Percentiles rank a stretch among this genome's conserved stretches.
phyloP scores from a whole-genome alignment of 2,113 vertebrate genomes.

The Pterocles burchelli region DNA sequence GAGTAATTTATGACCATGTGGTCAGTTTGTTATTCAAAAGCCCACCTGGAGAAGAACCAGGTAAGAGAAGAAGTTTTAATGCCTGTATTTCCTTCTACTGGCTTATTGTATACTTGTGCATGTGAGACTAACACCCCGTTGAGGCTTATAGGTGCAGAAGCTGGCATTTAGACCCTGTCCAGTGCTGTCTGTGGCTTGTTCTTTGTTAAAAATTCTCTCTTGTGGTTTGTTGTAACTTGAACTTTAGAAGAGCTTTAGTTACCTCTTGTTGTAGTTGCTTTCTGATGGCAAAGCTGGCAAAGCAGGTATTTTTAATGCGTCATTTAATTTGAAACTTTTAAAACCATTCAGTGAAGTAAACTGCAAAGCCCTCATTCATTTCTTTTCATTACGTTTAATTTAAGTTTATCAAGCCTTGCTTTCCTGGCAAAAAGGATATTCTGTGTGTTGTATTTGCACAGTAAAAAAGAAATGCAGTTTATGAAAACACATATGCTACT shows the following conservation, averaged over 20 bases:
- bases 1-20: background rate
- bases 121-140: background rate
- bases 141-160: background rate
- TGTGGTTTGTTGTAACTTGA: background rate
- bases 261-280: background rate
- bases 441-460: background rate
- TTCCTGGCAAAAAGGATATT: background rate
- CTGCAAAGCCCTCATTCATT: background rate
- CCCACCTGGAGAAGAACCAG: background rate
- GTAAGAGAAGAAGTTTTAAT: background rate
- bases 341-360: background rate
- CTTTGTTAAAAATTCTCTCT: background rate
- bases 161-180: background rate
- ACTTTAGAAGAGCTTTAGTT: background rate
- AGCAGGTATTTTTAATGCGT: background rate
- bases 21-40: background rate
- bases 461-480: background rate
- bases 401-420: background rate
- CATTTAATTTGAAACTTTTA: background rate
- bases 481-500: background rate
- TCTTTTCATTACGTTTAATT: slow-evolving; percentile 26
- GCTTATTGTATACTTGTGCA: background rate
- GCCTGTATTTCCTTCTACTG: background rate
- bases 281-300: background rate
- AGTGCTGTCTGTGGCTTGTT: background rate